Percentiles rank a stretch among this genome's conserved stretches.
Evolutionary conservation across 2,113 vertebrate species (phyloP).

Genomic region (Dasyprocta punctata): DNA sequence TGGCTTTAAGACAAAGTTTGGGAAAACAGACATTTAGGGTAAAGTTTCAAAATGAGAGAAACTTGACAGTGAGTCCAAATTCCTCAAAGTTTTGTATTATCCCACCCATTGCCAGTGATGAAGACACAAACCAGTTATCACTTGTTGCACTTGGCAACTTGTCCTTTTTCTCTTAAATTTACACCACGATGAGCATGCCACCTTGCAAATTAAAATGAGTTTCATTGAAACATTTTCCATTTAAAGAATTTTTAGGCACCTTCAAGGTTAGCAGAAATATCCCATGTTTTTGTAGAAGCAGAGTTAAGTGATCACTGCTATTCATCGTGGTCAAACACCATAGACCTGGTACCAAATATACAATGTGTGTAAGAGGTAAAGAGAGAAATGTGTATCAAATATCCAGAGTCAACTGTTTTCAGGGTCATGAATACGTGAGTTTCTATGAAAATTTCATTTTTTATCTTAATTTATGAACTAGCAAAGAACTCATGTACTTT

Average conservation of each 20-base stretch:
- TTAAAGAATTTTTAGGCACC: neutral
- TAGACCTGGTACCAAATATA: neutral
- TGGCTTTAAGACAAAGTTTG: neutral
- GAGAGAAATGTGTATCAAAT: neutral
- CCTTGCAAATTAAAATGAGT: slow-evolving; percentile 21
- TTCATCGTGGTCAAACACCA: neutral
- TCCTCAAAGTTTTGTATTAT: neutral
- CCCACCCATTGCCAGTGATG: too few relatives aligned
- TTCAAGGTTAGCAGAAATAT: neutral
- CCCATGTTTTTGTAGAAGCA: neutral
- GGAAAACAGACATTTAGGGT: neutral
- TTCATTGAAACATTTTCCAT: slow-evolving; percentile 21
- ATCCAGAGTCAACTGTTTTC: neutral
- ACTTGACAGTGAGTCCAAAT: neutral
- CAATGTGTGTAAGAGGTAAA: neutral
- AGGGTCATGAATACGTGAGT: neutral
- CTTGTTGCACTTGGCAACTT: neutral
- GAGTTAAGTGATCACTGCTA: neutral
- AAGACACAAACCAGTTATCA: neutral
- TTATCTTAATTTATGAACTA: neutral
- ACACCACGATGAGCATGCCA: neutral
- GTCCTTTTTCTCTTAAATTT: slow-evolving; percentile 20
- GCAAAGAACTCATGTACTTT: neutral
- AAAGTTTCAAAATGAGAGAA: slow-evolving; percentile 44
- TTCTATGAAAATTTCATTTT: neutral